Evolutionary conservation across 2,797 vertebrate genomes (phyloP).

Genomic region (Coluber constrictor): DNA sequence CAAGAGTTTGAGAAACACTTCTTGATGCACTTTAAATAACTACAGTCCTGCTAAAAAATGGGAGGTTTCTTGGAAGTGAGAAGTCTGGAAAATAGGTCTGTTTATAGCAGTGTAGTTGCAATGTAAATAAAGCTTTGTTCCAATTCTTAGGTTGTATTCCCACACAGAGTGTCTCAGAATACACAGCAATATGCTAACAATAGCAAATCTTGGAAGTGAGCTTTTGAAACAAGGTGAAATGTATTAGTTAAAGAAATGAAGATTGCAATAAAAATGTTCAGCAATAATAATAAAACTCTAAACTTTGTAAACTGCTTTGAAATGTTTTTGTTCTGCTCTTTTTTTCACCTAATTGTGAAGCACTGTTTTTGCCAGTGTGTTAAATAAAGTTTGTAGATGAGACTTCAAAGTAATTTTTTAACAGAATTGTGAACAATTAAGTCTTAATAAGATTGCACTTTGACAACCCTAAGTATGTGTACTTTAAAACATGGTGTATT

Average conservation of each 20-base stretch:
- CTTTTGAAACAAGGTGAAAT: neutral
- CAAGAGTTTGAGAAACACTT: neutral
- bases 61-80: neutral
- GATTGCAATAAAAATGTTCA: neutral
- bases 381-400: constrained; percentile 31
- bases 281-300: neutral
- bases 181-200: constrained; percentile 3
- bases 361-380: neutral
- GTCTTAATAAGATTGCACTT: neutral
- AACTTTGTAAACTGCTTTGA: neutral
- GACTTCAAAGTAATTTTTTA: neutral
- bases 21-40: neutral
- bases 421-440: neutral
- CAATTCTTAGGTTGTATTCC: neutral
- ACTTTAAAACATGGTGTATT: neutral
- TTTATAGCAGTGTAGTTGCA: constrained; percentile 1
- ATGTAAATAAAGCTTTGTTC: constrained; percentile 7
- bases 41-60: neutral
- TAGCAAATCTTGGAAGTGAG: constrained; percentile 13
- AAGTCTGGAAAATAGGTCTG: neutral
- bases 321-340: neutral
- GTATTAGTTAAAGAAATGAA: constrained; percentile 2
- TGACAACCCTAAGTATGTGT: neutral
- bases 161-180: neutral
- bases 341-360: neutral